These are phyloP conservation scores for Volucella inflata DNA, from an alignment of 2,888 invertebrate species.

Conservation along the genomic window DNA sequence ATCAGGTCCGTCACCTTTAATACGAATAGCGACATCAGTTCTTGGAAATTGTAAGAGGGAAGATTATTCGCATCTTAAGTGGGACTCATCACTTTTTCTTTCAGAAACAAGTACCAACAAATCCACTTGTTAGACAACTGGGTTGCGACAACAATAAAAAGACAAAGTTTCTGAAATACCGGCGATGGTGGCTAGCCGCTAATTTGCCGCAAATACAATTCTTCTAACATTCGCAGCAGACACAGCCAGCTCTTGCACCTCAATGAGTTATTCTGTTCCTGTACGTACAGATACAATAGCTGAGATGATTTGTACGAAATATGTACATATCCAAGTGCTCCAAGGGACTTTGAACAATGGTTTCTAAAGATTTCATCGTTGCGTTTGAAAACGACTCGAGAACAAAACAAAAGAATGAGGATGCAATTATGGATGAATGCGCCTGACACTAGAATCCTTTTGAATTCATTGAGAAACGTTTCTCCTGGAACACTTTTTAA, in stretches of 20 bases:
- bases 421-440: constrained; percentile 72
- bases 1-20: neutral
- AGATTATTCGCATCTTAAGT: constrained; percentile 67
- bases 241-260: constrained; percentile 32
- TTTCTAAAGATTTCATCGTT: constrained; percentile 9
- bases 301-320: constrained; percentile 50
- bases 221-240: neutral
- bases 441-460: constrained; percentile 58
- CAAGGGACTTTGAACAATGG: constrained; percentile 57
- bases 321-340: constrained; percentile 22
- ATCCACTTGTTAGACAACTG: constrained; percentile 57
- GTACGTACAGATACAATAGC: constrained; percentile 46
- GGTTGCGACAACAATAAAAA: constrained; percentile 6
- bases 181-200: constrained; percentile 31
- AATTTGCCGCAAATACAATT: constrained; percentile 59
- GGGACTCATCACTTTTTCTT: constrained; percentile 70
- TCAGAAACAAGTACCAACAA: constrained; percentile 54
- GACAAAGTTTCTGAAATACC: neutral
- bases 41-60: constrained; percentile 32
- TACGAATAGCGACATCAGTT: constrained; percentile 19
- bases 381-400: constrained; percentile 10
- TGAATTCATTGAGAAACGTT: constrained; percentile 41
- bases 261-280: constrained; percentile 51
- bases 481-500: constrained; percentile 40
- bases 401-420: constrained; percentile 43